Evolutionary conservation across 2,888 invertebrate genomes (phyloP), one percentile per base, ranked within the genome.

Genomic region (Drosophila anomelani): DNA sequence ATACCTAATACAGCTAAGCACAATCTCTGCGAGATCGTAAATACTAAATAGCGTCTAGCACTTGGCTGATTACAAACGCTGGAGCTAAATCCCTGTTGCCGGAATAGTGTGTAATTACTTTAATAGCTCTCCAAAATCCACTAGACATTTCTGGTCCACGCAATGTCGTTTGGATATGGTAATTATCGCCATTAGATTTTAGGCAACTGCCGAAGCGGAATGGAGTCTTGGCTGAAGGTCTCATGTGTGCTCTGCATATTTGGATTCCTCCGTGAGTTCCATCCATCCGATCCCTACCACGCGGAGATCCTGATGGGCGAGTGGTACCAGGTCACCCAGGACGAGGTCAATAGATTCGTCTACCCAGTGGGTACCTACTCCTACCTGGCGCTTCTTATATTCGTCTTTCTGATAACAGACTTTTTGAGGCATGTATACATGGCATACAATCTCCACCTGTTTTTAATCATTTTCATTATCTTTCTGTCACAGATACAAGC

Each of bases 321-420:
- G 84, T 96, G 96, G 95, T 94, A 96, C 85, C 96, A 97, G 92
- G 93, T 97, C 49, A 96, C 96, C 0, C 93, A 94, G 59, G 92
- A 92, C 56, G 81, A 92, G 80, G 91, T 92, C 59, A 90, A 83
- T 53, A 76, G 85, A 0, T 95, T 96, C 69, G 95, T 98, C 1
- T 98, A 96, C 92, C 98, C 98, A 3, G 93, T 94, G 34, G 96
- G 96, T 81, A 98, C 97, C 0, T 98, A 98, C 92, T 96, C 97
- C 1, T 96, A 97, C 92, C 93, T 98, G 82, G 94, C 94, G 0
- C 95, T 95, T 47, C 93, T 97, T 20, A 93, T 97, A 55, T 84
- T 97, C 4, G 95, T 97, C 10, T 97, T 98, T 91, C 93, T 98
- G 38, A 93, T 98, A 60, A 98, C 98, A 0, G 98, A 97, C 92